Percentiles rank a stretch among this genome's conserved stretches.
These are phyloP conservation scores for Quadroppia sp. DNA, from an alignment of 2,888 invertebrate species.

Conservation along the genomic window DNA sequence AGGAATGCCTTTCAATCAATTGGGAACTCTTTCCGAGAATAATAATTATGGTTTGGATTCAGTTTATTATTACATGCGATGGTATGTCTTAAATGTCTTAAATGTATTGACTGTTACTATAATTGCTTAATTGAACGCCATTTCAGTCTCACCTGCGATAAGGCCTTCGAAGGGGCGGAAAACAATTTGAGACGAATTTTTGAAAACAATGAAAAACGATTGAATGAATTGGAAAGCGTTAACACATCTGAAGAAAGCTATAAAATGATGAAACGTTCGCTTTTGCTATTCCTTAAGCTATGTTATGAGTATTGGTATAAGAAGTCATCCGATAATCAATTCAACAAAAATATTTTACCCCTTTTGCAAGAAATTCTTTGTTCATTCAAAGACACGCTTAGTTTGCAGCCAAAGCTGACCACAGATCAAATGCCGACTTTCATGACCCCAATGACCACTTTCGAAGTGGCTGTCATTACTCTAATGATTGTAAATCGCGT, in stretches of 20 bases:
- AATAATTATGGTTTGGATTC: constrained; percentile 80
- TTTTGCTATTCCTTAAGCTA: neutral
- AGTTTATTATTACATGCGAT: constrained; percentile 82
- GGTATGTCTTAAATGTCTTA: constrained; percentile 56
- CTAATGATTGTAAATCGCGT: constrained; percentile 19
- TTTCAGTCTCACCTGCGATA: constrained; percentile 52
- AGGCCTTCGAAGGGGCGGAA: constrained; percentile 82
- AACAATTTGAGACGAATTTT: constrained; percentile 71
- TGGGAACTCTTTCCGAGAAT: constrained; percentile 77
- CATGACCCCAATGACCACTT: constrained; percentile 20
- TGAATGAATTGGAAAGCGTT: constrained; percentile 26
- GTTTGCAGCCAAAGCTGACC: constrained; percentile 13
- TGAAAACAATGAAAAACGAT: constrained; percentile 54
- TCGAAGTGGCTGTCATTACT: constrained; percentile 32
- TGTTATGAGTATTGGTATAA: neutral
- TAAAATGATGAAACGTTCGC: neutral
- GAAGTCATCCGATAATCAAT: constrained; percentile 1
- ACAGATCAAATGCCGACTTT: constrained; percentile 35
- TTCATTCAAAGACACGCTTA: constrained; percentile 1
- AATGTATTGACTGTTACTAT: constrained; percentile 18
- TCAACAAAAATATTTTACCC: constrained; percentile 15
- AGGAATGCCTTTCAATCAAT: constrained; percentile 77
- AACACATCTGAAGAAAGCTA: neutral
- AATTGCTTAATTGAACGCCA: constrained; percentile 21
- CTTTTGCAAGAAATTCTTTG: constrained; percentile 28